Conservation (phyloP, 2,888 invertebrate genomes). For the Sussaba pulchella region DNA sequence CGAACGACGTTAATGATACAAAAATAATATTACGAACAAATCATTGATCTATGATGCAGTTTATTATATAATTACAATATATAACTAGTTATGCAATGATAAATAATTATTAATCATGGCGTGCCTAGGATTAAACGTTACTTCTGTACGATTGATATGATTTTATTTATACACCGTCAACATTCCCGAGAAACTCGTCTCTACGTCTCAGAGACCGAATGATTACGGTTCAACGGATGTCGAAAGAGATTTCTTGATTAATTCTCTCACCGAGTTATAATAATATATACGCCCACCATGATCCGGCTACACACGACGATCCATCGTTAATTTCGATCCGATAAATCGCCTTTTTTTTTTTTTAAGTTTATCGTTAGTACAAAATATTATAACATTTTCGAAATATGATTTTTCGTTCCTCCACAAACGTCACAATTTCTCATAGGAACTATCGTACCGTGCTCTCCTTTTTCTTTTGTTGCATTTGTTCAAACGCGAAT, state of each 20-base stretch:
- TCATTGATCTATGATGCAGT: slow-evolving; percentile 79
- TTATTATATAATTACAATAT: slow-evolving; percentile 84
- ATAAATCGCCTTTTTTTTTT: slow-evolving; percentile 50
- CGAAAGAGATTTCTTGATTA: slow-evolving; percentile 23
- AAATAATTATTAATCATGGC: slow-evolving; percentile 80
- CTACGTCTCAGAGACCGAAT: slow-evolving; percentile 50
- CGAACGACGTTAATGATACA: no score
- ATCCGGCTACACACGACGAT: slow-evolving; percentile 29
- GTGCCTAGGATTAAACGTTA: slow-evolving; percentile 81
- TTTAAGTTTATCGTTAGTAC: slow-evolving; percentile 72
- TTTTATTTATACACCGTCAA: slow-evolving; percentile 79
- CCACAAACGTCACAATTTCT: slow-evolving; percentile 52
- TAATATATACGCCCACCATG: slow-evolving; percentile 14
- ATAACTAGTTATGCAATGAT: slow-evolving; percentile 81
- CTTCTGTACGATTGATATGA: slow-evolving; percentile 83
- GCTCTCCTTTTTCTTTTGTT: slow-evolving; percentile 71
- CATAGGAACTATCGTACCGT: slow-evolving; percentile 82
- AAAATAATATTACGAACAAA: slow-evolving; percentile 18
- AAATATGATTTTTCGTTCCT: slow-evolving; percentile 63
- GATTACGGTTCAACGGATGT: slow-evolving; percentile 27
- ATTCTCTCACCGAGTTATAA: slow-evolving; percentile 43
- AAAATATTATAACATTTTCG: slow-evolving; percentile 77
- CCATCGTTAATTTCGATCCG: slow-evolving; percentile 55
- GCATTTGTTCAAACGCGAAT: slow-evolving; percentile 34
- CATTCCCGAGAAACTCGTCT: slow-evolving; percentile 46